Base-by-base conservation (phyloP, 2,797 vertebrate species). In the Dendrocincla tyrannina region DNA sequence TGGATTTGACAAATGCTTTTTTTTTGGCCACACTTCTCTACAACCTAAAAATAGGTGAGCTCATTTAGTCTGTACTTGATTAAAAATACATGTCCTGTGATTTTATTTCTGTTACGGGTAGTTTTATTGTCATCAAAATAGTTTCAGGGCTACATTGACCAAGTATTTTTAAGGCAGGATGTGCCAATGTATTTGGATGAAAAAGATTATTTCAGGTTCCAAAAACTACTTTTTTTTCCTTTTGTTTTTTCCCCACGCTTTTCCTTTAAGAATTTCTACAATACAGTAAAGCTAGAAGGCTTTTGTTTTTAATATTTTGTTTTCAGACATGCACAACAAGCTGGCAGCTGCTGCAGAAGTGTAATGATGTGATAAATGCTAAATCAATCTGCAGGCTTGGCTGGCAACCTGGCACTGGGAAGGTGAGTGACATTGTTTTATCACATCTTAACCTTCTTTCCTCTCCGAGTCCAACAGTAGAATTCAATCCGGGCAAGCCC, bases 351-450 rank as follows among this genome's bases (percentile, higher is more conserved):
- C 98, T 99, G 73, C 98, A 98, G 97, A 99, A 99, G 93, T 98
- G 98, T 79, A 99, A 98, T 13, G 99, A 99, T 73, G 95, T 99
- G 93, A 97, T 98, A 87, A 99, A 98, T 63, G 98, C 99, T n/a
- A 98, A 98, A 96, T 99, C 99, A 73, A 98, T 99, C 94, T 99
- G 99, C 96, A 98, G 99, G 46, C 98, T 99, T 76, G 97, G 98
- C 59, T 99, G 99, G 98, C 99, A 99, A 89, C 99, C 99, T 4
- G 79, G 83, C 60, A 91, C 78, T 12, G 99, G 98, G 35, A 98
- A 99, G 98, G 99, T 99, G 94, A 96, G 91, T 81, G 64, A 49
- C 33, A 6, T 20, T 47, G 13, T 35, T 88, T 88, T 42, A 30
- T 79, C 93, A 78, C 60, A 19, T 84, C 89, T 92, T 77, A 47